phyloP scores from a whole-genome alignment of 2,888 invertebrate genomes.

The Acanthosepion lycidas region DNA sequence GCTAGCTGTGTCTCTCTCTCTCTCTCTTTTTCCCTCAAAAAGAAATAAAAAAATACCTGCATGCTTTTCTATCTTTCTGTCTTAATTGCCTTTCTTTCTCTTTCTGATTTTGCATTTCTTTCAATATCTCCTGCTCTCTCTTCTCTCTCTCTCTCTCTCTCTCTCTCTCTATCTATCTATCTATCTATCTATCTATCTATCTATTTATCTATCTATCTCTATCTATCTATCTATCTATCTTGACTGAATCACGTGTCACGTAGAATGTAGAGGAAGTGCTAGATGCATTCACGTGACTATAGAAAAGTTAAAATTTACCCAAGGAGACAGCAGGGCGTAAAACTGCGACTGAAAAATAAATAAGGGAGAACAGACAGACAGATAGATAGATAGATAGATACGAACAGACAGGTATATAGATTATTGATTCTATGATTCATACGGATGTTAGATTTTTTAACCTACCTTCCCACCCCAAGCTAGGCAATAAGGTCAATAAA shows the following conservation, averaged over 20 bases:
- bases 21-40: too few relatives aligned
- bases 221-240: background rate
- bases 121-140: too few relatives aligned
- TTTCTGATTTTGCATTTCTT: too few relatives aligned
- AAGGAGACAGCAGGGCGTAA: background rate
- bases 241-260: background rate
- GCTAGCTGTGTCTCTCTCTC: too few relatives aligned
- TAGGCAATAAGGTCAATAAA: too few relatives aligned
- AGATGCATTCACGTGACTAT: background rate
- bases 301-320: background rate
- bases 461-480: too few relatives aligned
- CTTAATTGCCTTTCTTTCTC: too few relatives aligned
- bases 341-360: background rate
- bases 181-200: background rate
- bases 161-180: background rate
- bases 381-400: background rate
- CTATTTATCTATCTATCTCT: too few relatives aligned
- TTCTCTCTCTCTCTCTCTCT: background rate
- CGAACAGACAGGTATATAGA: background rate
- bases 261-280: background rate
- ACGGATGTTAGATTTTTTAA: too few relatives aligned
- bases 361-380: background rate
- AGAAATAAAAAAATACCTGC: too few relatives aligned
- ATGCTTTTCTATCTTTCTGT: too few relatives aligned
- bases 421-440: background rate